Base-by-base conservation (phyloP, 2,113 vertebrate genomes). In the Brienomyrus brachyistius region DNA sequence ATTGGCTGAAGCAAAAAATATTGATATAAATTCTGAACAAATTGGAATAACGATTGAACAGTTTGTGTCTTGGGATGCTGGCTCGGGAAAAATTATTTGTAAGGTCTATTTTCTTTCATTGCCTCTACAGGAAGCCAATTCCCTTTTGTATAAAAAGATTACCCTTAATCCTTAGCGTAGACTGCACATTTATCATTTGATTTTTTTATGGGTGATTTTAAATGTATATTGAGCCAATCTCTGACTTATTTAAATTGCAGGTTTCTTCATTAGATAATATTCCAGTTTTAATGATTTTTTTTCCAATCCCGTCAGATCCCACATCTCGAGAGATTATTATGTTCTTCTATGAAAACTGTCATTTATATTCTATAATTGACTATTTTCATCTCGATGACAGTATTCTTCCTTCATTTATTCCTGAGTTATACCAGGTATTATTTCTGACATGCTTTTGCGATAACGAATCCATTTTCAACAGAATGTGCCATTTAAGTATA, bases 241-340 rank as follows among this genome's bases (percentile, higher is more conserved):
- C 85, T 87, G 50, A 27, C 51, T 87, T 54, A 54, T 87, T 87
- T 87, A 87, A 87, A 54, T 54, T 87, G 85, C 51, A 54, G n/a
- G 85, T 31, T 52, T 87, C 85, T 87, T 54, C 85, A 87, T 87
- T 87, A 87, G 85, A 52, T 87, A 52, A 54, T 87, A 87, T 87
- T 87, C 85, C 48, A 52, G 21, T 87, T 87, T 87, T 87, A 87
- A 87, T 87, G 50, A 87, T 87, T 87, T 87, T 87, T 84, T n/a
- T 1, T 35, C 48, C 51, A 87, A 54, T 87, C 51, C 51, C 13
- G 50, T 54, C 50, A 54, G 85, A 87, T 87, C 27, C 50, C 51
- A 31, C 50, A 87, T 87, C 85, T 56, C 31, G 9, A 17, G 85
- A 87, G 51, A 56, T 87, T 54, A 87, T 87, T 87, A 54, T 50